These are phyloP conservation scores for Scrobipalpa costella DNA, from an alignment of 2,888 invertebrate species.

Conservation along the genomic window DNA sequence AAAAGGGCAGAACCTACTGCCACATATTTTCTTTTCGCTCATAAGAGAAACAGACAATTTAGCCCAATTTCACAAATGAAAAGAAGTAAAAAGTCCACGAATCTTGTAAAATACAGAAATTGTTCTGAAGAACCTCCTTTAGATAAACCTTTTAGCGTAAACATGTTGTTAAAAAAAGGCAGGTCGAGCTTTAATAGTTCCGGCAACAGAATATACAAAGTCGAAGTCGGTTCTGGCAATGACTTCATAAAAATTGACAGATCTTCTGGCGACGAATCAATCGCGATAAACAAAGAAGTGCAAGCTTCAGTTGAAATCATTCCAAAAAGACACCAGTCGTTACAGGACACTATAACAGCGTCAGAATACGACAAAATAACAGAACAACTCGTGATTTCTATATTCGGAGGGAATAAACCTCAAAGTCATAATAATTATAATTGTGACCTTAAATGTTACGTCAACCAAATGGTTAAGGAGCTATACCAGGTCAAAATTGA, in stretches of 20 bases:
- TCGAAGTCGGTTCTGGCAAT: neutral
- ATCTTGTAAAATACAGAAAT: slow-evolving; percentile 66
- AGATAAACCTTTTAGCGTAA: slow-evolving; percentile 51
- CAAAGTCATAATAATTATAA: slow-evolving; percentile 25
- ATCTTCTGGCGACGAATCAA: neutral
- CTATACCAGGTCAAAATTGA: slow-evolving; percentile 52
- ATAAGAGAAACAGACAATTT: neutral
- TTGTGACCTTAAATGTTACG: slow-evolving; percentile 44
- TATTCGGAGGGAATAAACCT: slow-evolving; percentile 44
- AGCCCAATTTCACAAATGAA: slow-evolving; percentile 41
- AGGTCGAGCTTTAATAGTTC: neutral
- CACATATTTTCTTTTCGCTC: slow-evolving; percentile 10
- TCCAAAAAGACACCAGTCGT: slow-evolving; percentile 41
- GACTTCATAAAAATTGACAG: neutral
- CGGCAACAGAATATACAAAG: neutral
- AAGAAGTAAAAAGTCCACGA: slow-evolving; percentile 65
- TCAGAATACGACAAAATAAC: slow-evolving; percentile 57
- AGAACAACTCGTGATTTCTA: slow-evolving; percentile 54
- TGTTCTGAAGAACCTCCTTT: slow-evolving; percentile 54
- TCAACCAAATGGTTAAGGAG: slow-evolving; percentile 58
- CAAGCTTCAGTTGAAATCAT: slow-evolving; percentile 37
- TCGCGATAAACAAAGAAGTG: slow-evolving; percentile 37
- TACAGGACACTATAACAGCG: slow-evolving; percentile 46
- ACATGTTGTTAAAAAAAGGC: slow-evolving; percentile 47
- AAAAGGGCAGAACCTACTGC: neutral